phyloP scores from a whole-genome alignment of 2,797 vertebrate species.

The Spea hammondii region DNA sequence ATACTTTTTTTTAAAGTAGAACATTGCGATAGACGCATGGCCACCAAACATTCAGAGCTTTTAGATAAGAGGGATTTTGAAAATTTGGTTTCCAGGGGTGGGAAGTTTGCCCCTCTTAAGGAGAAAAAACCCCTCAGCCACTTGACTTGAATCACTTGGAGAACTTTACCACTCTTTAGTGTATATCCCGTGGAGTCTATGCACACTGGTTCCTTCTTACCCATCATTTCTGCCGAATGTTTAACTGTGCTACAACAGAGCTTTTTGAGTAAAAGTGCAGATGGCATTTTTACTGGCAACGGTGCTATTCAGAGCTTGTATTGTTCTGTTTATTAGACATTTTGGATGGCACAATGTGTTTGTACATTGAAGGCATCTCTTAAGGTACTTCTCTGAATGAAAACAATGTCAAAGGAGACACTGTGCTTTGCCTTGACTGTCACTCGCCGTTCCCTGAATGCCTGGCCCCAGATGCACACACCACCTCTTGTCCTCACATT shows the following conservation, averaged over 20 bases:
- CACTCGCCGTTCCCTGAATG: conserved; percentile 44
- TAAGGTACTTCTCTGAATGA: conserved; percentile 21
- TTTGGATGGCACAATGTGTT: conserved; percentile 42
- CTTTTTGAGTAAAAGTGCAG: neutral
- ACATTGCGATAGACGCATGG: too few species aligned
- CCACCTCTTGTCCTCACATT: conserved; percentile 50
- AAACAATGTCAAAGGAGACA: conserved; percentile 37
- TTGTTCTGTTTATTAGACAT: conserved; percentile 34
- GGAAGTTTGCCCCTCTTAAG: too few species aligned
- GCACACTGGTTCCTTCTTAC: neutral
- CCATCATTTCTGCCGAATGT: neutral
- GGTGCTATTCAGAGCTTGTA: conserved; percentile 21
- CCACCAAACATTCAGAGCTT: too few species aligned
- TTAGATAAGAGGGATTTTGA: too few species aligned
- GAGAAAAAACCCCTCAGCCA: too few species aligned
- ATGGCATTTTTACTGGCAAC: conserved; percentile 27
- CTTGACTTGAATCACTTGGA: too few species aligned
- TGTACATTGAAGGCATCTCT: conserved; percentile 26
- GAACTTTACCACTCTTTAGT: too few species aligned
- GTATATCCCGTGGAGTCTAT: neutral
- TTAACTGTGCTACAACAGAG: neutral
- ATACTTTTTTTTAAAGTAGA: too few species aligned
- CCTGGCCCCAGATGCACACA: conserved; percentile 52
- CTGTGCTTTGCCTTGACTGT: conserved; percentile 43
- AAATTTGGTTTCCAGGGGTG: too few species aligned